Conservation (phyloP, 2,113 vertebrate species). For the Bos indicus region DNA sequence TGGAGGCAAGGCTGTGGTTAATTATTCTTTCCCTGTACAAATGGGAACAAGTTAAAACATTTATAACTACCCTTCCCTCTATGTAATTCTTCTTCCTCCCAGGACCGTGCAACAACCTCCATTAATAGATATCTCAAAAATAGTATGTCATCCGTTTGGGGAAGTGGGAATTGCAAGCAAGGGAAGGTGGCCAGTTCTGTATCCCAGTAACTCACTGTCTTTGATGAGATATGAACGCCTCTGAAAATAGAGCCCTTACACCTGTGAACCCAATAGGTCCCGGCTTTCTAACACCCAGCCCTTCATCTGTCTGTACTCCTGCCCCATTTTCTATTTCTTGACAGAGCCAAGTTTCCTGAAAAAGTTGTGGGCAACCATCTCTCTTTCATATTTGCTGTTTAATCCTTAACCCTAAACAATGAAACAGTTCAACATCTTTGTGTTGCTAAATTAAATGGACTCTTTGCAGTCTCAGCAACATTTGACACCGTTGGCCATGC, state of each 20-base stretch:
- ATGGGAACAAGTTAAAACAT: neutral
- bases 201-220: neutral
- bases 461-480: neutral
- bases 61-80: neutral
- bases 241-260: neutral
- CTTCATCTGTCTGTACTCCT: neutral
- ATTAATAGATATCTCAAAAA: neutral
- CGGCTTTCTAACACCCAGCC: neutral
- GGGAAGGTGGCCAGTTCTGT: neutral
- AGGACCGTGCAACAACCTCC: neutral
- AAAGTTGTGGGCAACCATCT: neutral
- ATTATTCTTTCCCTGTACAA: neutral
- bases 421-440: neutral
- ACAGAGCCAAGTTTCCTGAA: neutral
- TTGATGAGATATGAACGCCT: neutral
- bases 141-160: neutral
- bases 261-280: neutral
- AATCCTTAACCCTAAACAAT: neutral
- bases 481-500: neutral
- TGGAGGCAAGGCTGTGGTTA: neutral
- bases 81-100: neutral
- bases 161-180: neutral
- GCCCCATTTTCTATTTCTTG: too few species aligned
- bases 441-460: neutral
- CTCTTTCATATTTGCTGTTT: neutral